Conservation (phyloP, 37 sponge, comb jelly and placozoan species). For the Aphrocallistes beatrix region DNA sequence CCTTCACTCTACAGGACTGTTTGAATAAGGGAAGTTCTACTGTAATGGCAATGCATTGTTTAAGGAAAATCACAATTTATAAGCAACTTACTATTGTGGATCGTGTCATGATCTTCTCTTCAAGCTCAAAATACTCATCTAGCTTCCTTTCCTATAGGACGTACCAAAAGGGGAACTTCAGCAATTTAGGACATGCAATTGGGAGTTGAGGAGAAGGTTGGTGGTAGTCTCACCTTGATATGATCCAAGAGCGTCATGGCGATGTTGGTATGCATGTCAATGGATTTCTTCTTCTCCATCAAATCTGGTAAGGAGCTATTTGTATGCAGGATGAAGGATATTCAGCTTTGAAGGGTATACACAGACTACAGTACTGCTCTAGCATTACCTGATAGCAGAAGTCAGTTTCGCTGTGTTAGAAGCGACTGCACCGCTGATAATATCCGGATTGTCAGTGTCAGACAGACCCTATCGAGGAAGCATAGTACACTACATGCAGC, state of each 20-base stretch:
- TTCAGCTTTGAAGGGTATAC: too few relatives aligned
- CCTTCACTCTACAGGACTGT: too few relatives aligned
- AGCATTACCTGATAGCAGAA: conserved; percentile 57
- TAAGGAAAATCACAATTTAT: neutral
- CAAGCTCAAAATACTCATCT: conserved; percentile 87
- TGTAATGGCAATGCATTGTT: too few relatives aligned
- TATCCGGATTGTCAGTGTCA: conserved; percentile 46
- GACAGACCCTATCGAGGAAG: conserved; percentile 38
- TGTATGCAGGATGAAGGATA: neutral
- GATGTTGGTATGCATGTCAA: conserved; percentile 97
- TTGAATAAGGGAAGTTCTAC: too few relatives aligned
- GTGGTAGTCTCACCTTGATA: conserved; percentile 51
- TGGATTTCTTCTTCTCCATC: conserved; percentile 84
- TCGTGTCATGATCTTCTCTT: conserved; percentile 87
- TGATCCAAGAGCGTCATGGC: conserved; percentile 83
- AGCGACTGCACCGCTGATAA: conserved; percentile 34
- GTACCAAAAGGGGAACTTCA: neutral
- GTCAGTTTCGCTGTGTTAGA: conserved; percentile 71
- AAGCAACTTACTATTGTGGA: conserved; percentile 50
- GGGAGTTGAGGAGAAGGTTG: neutral
- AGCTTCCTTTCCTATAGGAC: conserved; percentile 53
- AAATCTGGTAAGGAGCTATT: conserved; percentile 79
- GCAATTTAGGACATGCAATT: neutral
- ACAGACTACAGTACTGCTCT: neutral
- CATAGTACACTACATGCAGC: neutral